Conservation (phyloP, 2,888 invertebrate genomes). For the Neoitamus cyanurus region DNA sequence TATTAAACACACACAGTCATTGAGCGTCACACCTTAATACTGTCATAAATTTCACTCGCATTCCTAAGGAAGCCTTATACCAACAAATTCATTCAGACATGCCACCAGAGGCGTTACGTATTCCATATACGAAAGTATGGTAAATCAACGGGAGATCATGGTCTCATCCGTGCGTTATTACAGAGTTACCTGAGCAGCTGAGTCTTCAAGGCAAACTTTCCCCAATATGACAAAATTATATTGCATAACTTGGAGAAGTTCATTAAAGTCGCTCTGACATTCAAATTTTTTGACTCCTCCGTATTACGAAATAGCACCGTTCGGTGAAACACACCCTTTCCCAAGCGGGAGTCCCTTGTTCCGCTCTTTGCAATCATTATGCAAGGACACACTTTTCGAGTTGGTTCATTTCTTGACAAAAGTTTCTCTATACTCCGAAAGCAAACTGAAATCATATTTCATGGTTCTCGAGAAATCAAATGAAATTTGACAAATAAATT, state of each 20-base stretch:
- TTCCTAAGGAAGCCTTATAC: no score
- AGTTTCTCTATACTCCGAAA: slow-evolving; percentile 46
- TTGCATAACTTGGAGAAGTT: slow-evolving; percentile 44
- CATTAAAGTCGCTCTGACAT: slow-evolving; percentile 45
- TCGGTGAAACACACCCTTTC: background rate
- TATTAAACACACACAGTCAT: no score
- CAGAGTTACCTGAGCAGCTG: background rate
- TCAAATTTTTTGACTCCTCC: slow-evolving; percentile 36
- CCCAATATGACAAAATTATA: slow-evolving; percentile 39
- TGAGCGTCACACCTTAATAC: no score
- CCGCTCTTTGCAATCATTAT: slow-evolving; percentile 46
- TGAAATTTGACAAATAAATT: slow-evolving; percentile 50
- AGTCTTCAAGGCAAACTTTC: slow-evolving; percentile 24
- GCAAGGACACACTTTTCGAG: slow-evolving; percentile 45
- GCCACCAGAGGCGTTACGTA: no score
- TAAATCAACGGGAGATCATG: slow-evolving; percentile 3
- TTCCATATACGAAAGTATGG: no score
- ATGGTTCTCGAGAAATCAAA: slow-evolving; percentile 47
- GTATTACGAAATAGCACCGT: background rate
- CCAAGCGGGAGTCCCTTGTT: background rate
- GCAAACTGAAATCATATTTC: slow-evolving; percentile 47
- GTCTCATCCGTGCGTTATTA: background rate
- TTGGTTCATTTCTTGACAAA: slow-evolving; percentile 43
- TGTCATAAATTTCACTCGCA: no score
- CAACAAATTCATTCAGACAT: no score